Percentiles rank a stretch among this genome's conserved stretches.
Conservation (phyloP, 2,797 vertebrate genomes). For the Emydoidea blandingii region DNA sequence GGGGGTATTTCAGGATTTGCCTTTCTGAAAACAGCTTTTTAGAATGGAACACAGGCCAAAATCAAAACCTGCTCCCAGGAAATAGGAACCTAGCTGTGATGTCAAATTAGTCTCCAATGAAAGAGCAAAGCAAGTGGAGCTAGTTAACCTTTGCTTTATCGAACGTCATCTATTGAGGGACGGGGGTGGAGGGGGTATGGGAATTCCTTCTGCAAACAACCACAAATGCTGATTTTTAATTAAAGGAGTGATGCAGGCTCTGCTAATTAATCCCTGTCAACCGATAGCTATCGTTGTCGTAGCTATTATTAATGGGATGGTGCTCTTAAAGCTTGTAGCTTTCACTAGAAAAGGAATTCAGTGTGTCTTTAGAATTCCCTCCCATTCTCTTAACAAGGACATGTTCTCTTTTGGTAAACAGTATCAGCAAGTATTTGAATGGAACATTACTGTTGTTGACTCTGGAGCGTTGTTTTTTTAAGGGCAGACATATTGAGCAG, state of each 20-base stretch:
- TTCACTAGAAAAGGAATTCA: fast-evolving
- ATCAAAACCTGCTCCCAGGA: neutral
- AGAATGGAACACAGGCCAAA: neutral
- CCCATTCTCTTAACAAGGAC: too few relatives aligned
- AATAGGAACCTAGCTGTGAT: neutral
- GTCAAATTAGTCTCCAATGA: neutral
- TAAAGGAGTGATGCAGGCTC: neutral
- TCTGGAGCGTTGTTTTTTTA: neutral
- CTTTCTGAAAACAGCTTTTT: neutral
- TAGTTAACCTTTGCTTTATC: neutral
- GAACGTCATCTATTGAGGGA: neutral
- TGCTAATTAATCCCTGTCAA: fast-evolving
- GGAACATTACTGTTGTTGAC: neutral
- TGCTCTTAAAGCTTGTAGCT: fast-evolving
- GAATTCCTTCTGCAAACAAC: neutral
- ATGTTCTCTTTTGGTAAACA: fast-evolving
- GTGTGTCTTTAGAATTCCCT: neutral
- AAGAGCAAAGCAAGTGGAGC: neutral
- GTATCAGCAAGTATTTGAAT: neutral
- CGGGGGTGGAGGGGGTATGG: too few relatives aligned
- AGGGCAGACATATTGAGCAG: neutral
- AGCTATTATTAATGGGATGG: neutral
- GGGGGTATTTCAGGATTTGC: neutral
- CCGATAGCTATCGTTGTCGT: fast-evolving
- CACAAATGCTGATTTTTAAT: neutral